These are phyloP conservation scores for Xestobium rufovillosum DNA, from an alignment of 2,888 invertebrate genomes.

Conservation along the genomic window DNA sequence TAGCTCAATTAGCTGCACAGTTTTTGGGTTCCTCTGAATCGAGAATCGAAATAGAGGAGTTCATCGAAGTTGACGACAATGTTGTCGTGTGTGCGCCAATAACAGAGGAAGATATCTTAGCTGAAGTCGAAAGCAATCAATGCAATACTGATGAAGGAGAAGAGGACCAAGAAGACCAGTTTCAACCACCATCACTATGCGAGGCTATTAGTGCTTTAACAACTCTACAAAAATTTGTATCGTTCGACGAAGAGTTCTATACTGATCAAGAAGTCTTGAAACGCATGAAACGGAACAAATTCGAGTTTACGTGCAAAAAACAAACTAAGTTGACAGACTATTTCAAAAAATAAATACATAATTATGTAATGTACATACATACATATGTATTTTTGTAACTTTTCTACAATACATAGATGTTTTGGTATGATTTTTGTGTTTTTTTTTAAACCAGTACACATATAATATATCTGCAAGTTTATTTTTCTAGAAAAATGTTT, in stretches of 20 bases:
- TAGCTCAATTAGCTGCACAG: conserved; percentile 23
- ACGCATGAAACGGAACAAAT: conserved; percentile 23
- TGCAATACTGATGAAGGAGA: conserved; percentile 26
- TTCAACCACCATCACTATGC: too few relatives aligned
- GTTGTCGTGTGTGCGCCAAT: conserved; percentile 23
- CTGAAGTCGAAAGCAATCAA: too few relatives aligned
- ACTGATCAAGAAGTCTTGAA: conserved; percentile 19
- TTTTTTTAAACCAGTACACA: too few relatives aligned
- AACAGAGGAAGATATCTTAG: conserved; percentile 22
- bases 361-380: too few relatives aligned
- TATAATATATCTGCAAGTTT: too few relatives aligned
- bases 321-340: conserved; percentile 3
- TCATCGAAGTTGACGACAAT: conserved; percentile 24
- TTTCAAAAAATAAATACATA: conserved; percentile 4
- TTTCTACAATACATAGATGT: too few relatives aligned
- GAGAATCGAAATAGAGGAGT: conserved; percentile 22
- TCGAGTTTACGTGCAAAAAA: conserved; percentile 3
- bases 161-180: conserved; percentile 23
- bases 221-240: conserved; percentile 22
- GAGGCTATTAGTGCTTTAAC: conserved; percentile 23
- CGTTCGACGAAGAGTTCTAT: conserved; percentile 20
- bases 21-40: conserved; percentile 21
- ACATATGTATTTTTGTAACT: too few relatives aligned
- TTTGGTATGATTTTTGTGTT: too few relatives aligned
- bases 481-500: too few relatives aligned